These are phyloP conservation scores for western clawed frog (Xenopus tropicalis) DNA, from an alignment of 2,113 vertebrate species.

Conservation along the genomic window UCB_Xtro_10.0 CM004446.2:19207001-19207500, in stretches of 20 bases:
- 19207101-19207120: slow-evolving; percentile 32
- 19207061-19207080: slow-evolving; percentile 27
- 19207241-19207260: background rate
- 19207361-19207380: too few relatives aligned
- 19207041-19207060: slow-evolving; percentile 30
- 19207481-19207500: too few relatives aligned
- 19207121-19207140: slow-evolving; percentile 25
- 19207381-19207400: too few relatives aligned
- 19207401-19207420: too few relatives aligned
- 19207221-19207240: background rate
- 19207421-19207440: too few relatives aligned
- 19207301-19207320: too few relatives aligned
- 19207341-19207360: too few relatives aligned
- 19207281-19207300: too few relatives aligned
- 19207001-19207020: slow-evolving; percentile 29
- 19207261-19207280: too few relatives aligned
- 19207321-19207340: too few relatives aligned
- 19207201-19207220: slow-evolving; percentile 27
- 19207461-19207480: too few relatives aligned
- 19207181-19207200: slow-evolving; percentile 27
- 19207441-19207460: too few relatives aligned
- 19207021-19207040: slow-evolving; percentile 38
- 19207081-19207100: slow-evolving; percentile 28
- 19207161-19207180: background rate
- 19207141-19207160: slow-evolving; percentile 24